Evolutionary conservation across 2,888 invertebrate species (phyloP), one percentile per base, ranked within the genome.

Genomic region (Eristalis intricaria): DNA sequence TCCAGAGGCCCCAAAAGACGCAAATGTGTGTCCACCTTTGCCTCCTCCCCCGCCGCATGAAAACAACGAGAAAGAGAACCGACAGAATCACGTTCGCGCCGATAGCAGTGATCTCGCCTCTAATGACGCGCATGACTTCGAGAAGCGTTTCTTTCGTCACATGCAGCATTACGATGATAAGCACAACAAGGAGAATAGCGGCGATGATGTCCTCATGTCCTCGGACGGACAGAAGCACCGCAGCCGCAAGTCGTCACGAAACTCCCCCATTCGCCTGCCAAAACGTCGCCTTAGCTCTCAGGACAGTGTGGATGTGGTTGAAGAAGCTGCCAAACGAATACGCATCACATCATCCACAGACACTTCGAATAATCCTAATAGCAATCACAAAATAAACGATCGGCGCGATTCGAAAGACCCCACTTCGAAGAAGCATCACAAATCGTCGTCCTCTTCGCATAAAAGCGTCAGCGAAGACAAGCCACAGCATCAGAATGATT

Each of bases 251-350:
- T 89, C 90, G 3, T 92, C 91, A 1, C 89, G 92, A 0, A 92
- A 90, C 13, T 93, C 93, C 10, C 93, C 93, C 0, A 90, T 89
- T 8, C 92, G 92, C 5, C 89, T 90, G 69, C 90, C 92, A 78
- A 97, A 97, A 92, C 94, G 97, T 70, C 94, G 97, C 83, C 95
- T 96, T 90, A 97, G 97, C 88, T 96, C 96, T 1, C 97, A 97
- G 91, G 97, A 97, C 81, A 95, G 94, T 90, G 76, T 81, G 38
- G 90, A 90, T 11, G 89, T 90, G 32, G 89, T 90, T 10, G 93
- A 93, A 58, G 92, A 91, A 38, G 90, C 90, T 60, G 89, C 89
- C 0, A 92, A 92, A 82, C 92, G 93, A 2, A 89, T 92, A 19
- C 91, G 93, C 13, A 91, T 93, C 66, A 92, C 87, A 1, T 79